Conservation (phyloP, 2,113 vertebrate genomes). For the Chionis minor region DNA sequence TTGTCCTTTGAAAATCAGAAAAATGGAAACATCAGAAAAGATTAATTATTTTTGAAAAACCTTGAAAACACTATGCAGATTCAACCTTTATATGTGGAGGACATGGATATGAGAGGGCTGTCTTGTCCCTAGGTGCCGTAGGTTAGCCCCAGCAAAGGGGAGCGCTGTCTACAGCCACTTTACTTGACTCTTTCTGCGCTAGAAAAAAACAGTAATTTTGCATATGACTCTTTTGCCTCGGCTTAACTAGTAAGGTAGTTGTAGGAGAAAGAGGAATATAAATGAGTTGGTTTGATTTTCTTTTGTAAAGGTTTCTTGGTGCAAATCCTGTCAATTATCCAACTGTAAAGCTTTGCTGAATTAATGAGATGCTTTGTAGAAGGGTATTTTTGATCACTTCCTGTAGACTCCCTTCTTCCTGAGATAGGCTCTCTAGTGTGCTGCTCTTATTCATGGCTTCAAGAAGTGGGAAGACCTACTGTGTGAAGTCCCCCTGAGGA, state of each 20-base stretch:
- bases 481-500: neutral
- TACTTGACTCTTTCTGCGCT: neutral
- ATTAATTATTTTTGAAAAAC: neutral
- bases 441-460: neutral
- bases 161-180: rapidly evolving
- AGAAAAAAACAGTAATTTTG: neutral
- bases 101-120: neutral
- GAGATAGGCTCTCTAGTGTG: neutral
- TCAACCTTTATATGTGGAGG: neutral
- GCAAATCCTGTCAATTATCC: slow-evolving; percentile 26
- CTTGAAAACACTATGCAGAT: neutral
- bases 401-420: neutral
- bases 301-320: slow-evolving; percentile 38
- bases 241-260: neutral
- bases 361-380: neutral
- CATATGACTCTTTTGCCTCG: neutral
- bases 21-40: neutral
- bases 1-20: neutral
- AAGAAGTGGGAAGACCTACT: neutral
- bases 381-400: neutral
- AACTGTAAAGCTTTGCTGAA: neutral
- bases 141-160: neutral
- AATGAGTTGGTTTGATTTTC: slow-evolving; percentile 17
- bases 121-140: neutral
- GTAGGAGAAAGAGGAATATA: slow-evolving; percentile 13